Percentiles rank a stretch among this genome's conserved stretches.
phyloP scores from a whole-genome alignment of 2,113 vertebrate species.

The Nycticryphes semicollaris region DNA sequence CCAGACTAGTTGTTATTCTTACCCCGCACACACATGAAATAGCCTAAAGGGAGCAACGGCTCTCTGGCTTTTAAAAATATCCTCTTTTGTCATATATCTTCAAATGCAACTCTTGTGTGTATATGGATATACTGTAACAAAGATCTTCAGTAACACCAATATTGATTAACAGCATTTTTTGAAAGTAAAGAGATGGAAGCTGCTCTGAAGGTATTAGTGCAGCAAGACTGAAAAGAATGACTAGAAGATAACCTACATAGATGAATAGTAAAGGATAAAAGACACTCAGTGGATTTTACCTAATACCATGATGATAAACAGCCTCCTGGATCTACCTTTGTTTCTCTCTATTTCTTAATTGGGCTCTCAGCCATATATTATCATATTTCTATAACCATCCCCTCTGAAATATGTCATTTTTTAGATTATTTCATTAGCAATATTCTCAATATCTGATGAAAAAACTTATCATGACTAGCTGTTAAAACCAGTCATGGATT shows the following conservation, averaged over 20 bases:
- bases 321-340: background rate
- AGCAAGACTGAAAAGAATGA: background rate
- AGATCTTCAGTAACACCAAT: background rate
- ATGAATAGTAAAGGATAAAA: slow-evolving; percentile 1
- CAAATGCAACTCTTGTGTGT: background rate
- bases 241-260: slow-evolving; percentile 2
- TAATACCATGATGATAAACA: background rate
- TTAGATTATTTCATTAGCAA: slow-evolving; percentile 16
- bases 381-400: background rate
- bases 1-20: slow-evolving; percentile 12
- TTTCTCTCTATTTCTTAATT: background rate
- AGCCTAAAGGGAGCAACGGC: background rate
- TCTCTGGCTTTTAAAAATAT: background rate
- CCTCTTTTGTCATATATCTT: background rate
- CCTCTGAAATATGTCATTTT: background rate
- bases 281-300: background rate
- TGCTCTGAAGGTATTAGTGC: background rate
- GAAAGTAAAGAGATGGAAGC: background rate
- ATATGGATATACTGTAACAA: background rate
- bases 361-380: background rate
- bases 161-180: slow-evolving; percentile 20
- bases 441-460: background rate
- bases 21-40: background rate
- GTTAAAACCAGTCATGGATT: background rate
- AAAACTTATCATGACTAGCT: background rate